These are phyloP conservation scores for Acronicta alni DNA, from an alignment of 2,888 invertebrate genomes.

Conservation along the genomic window DNA sequence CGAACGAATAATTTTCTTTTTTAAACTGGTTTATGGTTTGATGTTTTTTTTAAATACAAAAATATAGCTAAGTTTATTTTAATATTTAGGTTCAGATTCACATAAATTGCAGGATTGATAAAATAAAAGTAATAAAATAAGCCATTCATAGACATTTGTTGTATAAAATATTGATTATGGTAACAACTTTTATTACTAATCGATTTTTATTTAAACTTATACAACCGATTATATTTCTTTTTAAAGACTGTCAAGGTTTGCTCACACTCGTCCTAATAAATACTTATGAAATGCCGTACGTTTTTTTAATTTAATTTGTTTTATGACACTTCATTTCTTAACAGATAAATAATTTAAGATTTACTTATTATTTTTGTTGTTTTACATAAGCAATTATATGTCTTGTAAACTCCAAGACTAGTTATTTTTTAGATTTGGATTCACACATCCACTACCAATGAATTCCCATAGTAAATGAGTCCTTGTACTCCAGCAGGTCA, in stretches of 20 bases:
- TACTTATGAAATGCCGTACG: conserved; percentile 5
- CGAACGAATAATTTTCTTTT: not conserved
- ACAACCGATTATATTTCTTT: conserved; percentile 7
- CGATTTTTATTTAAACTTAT: conserved; percentile 22
- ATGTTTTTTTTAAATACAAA: not conserved
- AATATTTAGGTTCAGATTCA: not conserved
- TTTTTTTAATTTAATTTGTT: too few species aligned
- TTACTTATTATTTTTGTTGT: too few species aligned
- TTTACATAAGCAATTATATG: too few species aligned
- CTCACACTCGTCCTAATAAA: conserved; percentile 27
- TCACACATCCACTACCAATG: too few species aligned
- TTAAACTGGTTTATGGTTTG: not conserved
- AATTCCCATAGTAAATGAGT: too few species aligned
- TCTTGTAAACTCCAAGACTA: too few species aligned
- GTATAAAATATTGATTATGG: conserved; percentile 25
- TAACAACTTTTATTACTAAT: conserved; percentile 17
- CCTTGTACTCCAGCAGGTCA: too few species aligned
- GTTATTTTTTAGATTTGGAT: too few species aligned
- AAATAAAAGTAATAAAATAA: conserved; percentile 38
- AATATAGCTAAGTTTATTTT: not conserved
- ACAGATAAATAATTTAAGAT: too few species aligned
- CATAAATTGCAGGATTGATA: conserved; percentile 22
- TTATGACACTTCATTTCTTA: too few species aligned
- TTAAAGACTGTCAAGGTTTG: not conserved
- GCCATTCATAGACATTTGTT: conserved; percentile 24